Evolutionary conservation across 1,140 invertebrate genomes (phyloP).

Genomic region (Drosophila quadrilineata): DNA sequence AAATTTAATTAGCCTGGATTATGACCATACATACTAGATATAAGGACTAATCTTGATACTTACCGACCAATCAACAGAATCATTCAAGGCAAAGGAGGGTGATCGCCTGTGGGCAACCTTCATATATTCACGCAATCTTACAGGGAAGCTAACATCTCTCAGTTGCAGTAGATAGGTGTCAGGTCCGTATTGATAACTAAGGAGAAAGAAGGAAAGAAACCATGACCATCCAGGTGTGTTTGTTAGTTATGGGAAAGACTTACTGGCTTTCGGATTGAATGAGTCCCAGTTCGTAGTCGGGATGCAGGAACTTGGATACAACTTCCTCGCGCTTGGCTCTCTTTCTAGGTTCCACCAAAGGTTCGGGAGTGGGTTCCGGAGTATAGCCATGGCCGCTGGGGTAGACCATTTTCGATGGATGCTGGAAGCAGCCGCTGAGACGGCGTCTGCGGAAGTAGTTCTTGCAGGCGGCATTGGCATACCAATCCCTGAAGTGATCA

Average conservation of each 20-base stretch:
- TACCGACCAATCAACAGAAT: slow-evolving; percentile 89
- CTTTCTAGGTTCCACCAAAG: slow-evolving; percentile 81
- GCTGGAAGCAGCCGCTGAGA: slow-evolving; percentile 90
- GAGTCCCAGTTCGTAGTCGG: slow-evolving; percentile 91
- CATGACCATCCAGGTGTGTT: neutral
- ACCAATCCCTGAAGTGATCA: slow-evolving; percentile 92
- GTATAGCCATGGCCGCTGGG: slow-evolving; percentile 91
- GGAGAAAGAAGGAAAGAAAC: neutral
- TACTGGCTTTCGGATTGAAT: slow-evolving; percentile 93
- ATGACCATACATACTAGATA: too few relatives aligned
- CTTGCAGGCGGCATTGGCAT: slow-evolving; percentile 92
- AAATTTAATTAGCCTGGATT: neutral
- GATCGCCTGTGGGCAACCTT: slow-evolving; percentile 91
- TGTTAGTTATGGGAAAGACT: slow-evolving; percentile 68
- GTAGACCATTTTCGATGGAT: slow-evolving; percentile 97
- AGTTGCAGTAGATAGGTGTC: slow-evolving; percentile 97
- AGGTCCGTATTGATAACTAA: slow-evolving; percentile 95
- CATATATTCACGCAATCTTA: slow-evolving; percentile 94
- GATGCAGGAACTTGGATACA: slow-evolving; percentile 88
- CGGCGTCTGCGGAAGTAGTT: slow-evolving; percentile 91
- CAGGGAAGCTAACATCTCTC: slow-evolving; percentile 95
- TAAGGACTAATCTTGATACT: slow-evolving; percentile 51
- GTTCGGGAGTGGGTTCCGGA: slow-evolving; percentile 87
- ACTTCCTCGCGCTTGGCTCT: slow-evolving; percentile 86
- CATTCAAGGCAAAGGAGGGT: slow-evolving; percentile 86